Percentiles rank a stretch among this genome's conserved stretches.
These are phyloP conservation scores for Chionomys nivalis DNA, from an alignment of 2,113 vertebrate species.

Conservation along the genomic window DNA sequence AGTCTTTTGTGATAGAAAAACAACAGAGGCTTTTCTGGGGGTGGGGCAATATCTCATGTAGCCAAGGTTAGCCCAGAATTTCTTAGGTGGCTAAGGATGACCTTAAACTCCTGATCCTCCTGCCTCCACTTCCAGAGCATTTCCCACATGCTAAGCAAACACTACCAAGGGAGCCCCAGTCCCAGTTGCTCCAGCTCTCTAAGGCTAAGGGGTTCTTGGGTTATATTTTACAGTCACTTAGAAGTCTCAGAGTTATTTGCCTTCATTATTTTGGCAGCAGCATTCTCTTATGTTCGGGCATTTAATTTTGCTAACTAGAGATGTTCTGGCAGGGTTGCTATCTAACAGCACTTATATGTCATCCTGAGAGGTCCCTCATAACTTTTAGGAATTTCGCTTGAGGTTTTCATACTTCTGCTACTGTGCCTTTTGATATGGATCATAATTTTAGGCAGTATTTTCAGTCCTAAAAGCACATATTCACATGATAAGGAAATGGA, in stretches of 20 bases:
- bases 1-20: background rate
- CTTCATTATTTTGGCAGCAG: background rate
- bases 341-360: background rate
- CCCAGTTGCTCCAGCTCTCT: background rate
- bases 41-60: background rate
- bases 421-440: background rate
- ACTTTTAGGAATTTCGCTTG: conserved; percentile 17
- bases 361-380: background rate
- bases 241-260: conserved; percentile 16
- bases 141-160: background rate
- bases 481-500: background rate
- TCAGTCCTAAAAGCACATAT: background rate
- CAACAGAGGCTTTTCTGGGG: background rate
- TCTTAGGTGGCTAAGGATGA: background rate
- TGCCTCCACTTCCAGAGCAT: background rate
- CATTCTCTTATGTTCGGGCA: background rate
- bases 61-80: background rate
- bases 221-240: background rate
- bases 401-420: background rate
- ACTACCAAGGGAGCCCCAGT: rapidly evolving
- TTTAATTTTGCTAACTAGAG: conserved; percentile 37
- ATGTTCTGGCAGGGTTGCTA: background rate
- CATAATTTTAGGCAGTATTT: conserved; percentile 5
- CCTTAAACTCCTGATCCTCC: background rate
- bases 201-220: background rate